phyloP scores from a whole-genome alignment of 2,888 invertebrate genomes.

The Hydrotaea cyrtoneurina region DNA sequence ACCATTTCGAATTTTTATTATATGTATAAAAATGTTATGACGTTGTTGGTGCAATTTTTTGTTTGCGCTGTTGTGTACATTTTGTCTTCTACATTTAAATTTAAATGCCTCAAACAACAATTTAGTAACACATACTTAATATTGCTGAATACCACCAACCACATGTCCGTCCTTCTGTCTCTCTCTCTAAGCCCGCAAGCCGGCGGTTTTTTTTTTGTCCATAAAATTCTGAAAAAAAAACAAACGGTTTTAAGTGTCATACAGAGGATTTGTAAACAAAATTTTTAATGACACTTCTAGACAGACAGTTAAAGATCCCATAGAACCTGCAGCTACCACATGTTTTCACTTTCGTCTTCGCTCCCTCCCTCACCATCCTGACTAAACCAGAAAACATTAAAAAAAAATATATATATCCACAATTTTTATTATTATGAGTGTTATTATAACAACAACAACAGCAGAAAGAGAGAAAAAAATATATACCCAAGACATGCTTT shows the following conservation, averaged over 20 bases:
- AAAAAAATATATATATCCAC: background rate
- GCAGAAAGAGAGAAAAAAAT: background rate
- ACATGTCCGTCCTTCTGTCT: background rate
- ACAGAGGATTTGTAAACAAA: conserved; percentile 66
- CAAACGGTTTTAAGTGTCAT: conserved; percentile 57
- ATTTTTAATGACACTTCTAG: conserved; percentile 67
- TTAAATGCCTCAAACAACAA: conserved; percentile 69
- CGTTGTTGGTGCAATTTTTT: conserved; percentile 8
- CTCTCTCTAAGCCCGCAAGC: conserved; percentile 15
- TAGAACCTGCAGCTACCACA: background rate
- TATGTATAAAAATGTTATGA: conserved; percentile 37
- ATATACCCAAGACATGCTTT: conserved; percentile 30
- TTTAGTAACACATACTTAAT: conserved; percentile 79
- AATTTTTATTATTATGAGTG: conserved; percentile 41
- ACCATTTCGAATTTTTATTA: conserved; percentile 16
- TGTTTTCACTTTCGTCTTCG: background rate
- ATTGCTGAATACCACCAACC: conserved; percentile 35
- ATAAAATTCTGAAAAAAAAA: conserved; percentile 44
- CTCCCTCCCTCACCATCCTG: too few species aligned
- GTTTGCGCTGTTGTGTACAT: conserved; percentile 41
- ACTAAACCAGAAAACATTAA: background rate
- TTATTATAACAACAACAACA: conserved; percentile 33
- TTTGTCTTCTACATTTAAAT: conserved; percentile 56
- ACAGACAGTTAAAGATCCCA: background rate
- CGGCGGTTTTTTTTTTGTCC: conserved; percentile 44